These are phyloP conservation scores for Volucella zonaria DNA, from an alignment of 2,888 invertebrate species.

Conservation along the genomic window DNA sequence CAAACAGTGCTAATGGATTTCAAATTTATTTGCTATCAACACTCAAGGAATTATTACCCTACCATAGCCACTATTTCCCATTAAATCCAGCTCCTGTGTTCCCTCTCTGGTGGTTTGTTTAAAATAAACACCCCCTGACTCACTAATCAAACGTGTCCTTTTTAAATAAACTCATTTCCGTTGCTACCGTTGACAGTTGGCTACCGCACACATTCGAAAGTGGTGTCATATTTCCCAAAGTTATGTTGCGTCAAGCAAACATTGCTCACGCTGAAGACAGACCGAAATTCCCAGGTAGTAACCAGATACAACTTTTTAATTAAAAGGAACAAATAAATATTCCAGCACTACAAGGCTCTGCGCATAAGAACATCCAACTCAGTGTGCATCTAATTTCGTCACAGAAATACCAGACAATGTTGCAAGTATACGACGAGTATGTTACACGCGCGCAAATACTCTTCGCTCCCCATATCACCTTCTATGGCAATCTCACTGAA, in stretches of 20 bases:
- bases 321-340: slow-evolving; percentile 6
- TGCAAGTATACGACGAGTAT: slow-evolving; percentile 17
- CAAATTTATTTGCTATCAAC: too few species aligned
- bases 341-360: background rate
- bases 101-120: too few species aligned
- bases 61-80: too few species aligned
- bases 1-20: too few species aligned
- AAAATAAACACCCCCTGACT: background rate
- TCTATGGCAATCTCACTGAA: slow-evolving; percentile 28
- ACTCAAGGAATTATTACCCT: too few species aligned
- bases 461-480: slow-evolving; percentile 56
- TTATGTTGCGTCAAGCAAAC: slow-evolving; percentile 9
- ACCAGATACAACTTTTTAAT: slow-evolving; percentile 59
- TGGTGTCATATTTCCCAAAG: slow-evolving; percentile 55
- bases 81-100: too few species aligned
- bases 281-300: slow-evolving; percentile 70
- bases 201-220: background rate
- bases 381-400: slow-evolving; percentile 28
- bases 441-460: slow-evolving; percentile 36
- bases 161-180: slow-evolving; percentile 25
- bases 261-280: slow-evolving; percentile 14
- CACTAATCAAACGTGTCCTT: background rate
- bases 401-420: slow-evolving; percentile 16
- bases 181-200: background rate
- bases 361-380: slow-evolving; percentile 20